Conservation (phyloP, 2,113 vertebrate genomes). For the Etheostoma spectabile region DNA sequence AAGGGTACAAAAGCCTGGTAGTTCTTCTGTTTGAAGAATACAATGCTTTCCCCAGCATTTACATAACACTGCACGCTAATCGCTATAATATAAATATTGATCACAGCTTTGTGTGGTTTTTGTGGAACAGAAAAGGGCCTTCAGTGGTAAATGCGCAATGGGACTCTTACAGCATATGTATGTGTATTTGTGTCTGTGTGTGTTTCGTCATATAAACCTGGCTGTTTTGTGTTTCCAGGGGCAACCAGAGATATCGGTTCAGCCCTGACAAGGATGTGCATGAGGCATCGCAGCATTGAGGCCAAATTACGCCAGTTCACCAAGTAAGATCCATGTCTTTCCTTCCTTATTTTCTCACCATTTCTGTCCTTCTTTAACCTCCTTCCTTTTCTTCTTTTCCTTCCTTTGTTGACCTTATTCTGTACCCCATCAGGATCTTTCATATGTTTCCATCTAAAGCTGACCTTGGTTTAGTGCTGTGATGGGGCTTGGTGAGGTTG, state of each 20-base stretch:
- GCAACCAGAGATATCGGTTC: slow-evolving; percentile 97
- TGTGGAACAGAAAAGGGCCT: slow-evolving; percentile 2
- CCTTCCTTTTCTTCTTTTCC: neutral
- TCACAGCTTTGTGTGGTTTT: slow-evolving; percentile 14
- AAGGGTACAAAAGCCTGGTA: slow-evolving; percentile 33
- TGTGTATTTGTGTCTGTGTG: neutral
- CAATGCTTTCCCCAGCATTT: slow-evolving; percentile 22
- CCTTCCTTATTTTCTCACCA: neutral
- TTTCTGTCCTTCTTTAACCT: neutral
- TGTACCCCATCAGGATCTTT: neutral
- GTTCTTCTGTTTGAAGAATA: slow-evolving; percentile 33
- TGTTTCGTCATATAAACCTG: slow-evolving; percentile 25
- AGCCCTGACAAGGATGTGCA: slow-evolving; percentile 97
- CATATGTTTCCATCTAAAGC: slow-evolving; percentile 1
- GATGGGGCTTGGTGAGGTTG: neutral
- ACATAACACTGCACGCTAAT: slow-evolving; percentile 30
- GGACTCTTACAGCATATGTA: neutral
- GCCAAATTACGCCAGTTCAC: slow-evolving; percentile 98
- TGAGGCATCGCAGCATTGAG: slow-evolving; percentile 99
- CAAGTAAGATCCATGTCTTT: slow-evolving; percentile 86
- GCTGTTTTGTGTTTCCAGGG: slow-evolving; percentile 82
- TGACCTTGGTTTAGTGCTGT: neutral
- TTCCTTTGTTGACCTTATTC: neutral
- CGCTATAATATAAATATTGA: slow-evolving; percentile 40
- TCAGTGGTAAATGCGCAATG: slow-evolving; percentile 22